These are phyloP conservation scores for Tribolium castaneum DNA, from an alignment of 1,140 invertebrate species.

Conservation along the genomic window DNA sequence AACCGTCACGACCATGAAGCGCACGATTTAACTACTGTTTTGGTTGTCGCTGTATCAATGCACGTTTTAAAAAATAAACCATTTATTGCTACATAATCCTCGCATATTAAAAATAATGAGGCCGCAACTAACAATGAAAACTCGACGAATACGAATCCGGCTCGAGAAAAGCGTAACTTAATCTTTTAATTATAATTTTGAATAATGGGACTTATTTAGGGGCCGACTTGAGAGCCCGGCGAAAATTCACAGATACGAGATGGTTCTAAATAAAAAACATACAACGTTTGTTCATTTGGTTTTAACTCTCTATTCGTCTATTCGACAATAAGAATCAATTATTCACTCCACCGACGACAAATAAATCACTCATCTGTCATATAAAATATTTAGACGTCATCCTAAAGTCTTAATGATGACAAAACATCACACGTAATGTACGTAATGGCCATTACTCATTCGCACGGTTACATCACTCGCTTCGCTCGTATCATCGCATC, in stretches of 20 bases:
- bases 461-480: too few relatives aligned
- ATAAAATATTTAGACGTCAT: too few relatives aligned
- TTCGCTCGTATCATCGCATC: too few relatives aligned
- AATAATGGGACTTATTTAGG: conserved; percentile 22
- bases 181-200: conserved; percentile 29
- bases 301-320: too few relatives aligned
- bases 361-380: too few relatives aligned
- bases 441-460: too few relatives aligned
- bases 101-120: conserved; percentile 30
- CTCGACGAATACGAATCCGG: conserved; percentile 21
- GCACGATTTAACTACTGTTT: not conserved
- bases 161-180: conserved; percentile 19
- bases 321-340: too few relatives aligned
- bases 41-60: conserved; percentile 23
- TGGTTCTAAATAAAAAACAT: not conserved
- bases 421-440: too few relatives aligned
- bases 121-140: conserved; percentile 6
- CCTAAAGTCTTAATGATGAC: too few relatives aligned
- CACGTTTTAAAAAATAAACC: conserved; percentile 33
- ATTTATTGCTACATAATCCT: not conserved
- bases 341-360: too few relatives aligned
- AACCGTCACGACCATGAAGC: conserved; percentile 65
- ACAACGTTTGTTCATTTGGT: too few relatives aligned
- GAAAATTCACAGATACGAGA: not conserved
- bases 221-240: not conserved